These are phyloP conservation scores for Candidula unifasciata DNA, from an alignment of 2,888 invertebrate species.

Conservation along the genomic window DNA sequence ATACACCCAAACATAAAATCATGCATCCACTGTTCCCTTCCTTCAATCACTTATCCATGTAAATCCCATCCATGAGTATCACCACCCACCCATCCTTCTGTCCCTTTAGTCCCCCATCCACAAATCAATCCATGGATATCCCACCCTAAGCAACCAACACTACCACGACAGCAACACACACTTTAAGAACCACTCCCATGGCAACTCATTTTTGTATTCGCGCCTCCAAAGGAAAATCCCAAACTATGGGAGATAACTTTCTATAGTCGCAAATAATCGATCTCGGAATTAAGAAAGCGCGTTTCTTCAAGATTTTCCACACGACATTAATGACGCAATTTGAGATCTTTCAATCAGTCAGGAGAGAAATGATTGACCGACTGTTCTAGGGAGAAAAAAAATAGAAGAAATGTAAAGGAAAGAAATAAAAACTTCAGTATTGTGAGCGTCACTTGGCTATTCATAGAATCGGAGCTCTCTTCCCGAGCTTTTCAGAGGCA, in stretches of 20 bases:
- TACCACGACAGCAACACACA: neutral
- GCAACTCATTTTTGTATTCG: neutral
- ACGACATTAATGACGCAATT: conserved; percentile 41
- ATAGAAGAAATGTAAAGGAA: neutral
- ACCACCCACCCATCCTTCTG: neutral
- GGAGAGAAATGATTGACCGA: conserved; percentile 29
- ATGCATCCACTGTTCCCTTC: too few species aligned
- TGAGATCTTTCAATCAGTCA: conserved; percentile 43
- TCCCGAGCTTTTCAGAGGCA: conserved; percentile 20
- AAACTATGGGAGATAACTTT: conserved; percentile 27
- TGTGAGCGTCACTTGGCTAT: conserved; percentile 32
- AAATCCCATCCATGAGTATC: neutral
- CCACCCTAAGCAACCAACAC: neutral
- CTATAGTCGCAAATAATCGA: conserved; percentile 34
- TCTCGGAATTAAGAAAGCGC: conserved; percentile 26
- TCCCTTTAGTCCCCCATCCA: neutral
- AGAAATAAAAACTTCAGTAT: neutral
- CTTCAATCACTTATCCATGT: too few species aligned
- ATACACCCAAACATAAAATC: too few species aligned
- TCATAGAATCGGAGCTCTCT: conserved; percentile 19
- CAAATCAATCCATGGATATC: too few species aligned
- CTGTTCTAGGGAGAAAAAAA: neutral
- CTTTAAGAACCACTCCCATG: neutral
- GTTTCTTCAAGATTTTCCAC: conserved; percentile 39
- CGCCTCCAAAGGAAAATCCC: neutral